Evolutionary conservation across 1,140 invertebrate genomes (phyloP).

Genomic region (Streblospio benedicti): DNA sequence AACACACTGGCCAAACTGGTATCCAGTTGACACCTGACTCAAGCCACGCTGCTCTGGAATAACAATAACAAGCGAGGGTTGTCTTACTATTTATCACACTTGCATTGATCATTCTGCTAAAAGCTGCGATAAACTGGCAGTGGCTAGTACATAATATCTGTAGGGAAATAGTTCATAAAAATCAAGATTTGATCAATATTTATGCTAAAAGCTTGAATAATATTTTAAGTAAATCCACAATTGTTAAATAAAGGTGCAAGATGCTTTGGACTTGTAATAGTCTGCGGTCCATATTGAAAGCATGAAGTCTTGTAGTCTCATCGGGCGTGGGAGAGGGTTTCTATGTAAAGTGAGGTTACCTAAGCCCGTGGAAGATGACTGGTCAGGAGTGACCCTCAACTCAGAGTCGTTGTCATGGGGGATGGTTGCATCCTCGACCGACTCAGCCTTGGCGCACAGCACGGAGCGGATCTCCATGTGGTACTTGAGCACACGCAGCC

Average conservation of each 20-base stretch:
- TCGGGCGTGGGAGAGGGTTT: too few relatives aligned
- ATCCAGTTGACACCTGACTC: conserved; percentile 16
- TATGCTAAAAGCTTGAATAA: neutral
- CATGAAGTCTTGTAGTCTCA: too few relatives aligned
- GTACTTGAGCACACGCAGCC: conserved; percentile 33
- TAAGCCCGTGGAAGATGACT: too few relatives aligned
- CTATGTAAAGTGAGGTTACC: too few relatives aligned
- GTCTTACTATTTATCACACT: conserved; percentile 6
- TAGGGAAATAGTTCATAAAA: neutral
- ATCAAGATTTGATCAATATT: neutral
- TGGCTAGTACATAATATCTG: neutral
- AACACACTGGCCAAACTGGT: conserved; percentile 32
- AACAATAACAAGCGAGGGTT: neutral
- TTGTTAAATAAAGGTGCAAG: too few relatives aligned
- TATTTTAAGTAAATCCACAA: too few relatives aligned
- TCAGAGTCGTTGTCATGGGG: too few relatives aligned
- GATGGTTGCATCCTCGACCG: too few relatives aligned
- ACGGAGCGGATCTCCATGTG: conserved; percentile 40
- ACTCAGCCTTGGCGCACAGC: conserved; percentile 34
- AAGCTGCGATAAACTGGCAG: neutral
- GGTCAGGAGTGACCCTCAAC: too few relatives aligned
- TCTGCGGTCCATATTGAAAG: too few relatives aligned
- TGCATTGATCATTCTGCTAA: neutral
- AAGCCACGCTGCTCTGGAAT: neutral
- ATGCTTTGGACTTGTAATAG: too few relatives aligned